These are phyloP conservation scores for Campopleginae sp. DNA, from an alignment of 2,888 invertebrate genomes.

Conservation along the genomic window DNA sequence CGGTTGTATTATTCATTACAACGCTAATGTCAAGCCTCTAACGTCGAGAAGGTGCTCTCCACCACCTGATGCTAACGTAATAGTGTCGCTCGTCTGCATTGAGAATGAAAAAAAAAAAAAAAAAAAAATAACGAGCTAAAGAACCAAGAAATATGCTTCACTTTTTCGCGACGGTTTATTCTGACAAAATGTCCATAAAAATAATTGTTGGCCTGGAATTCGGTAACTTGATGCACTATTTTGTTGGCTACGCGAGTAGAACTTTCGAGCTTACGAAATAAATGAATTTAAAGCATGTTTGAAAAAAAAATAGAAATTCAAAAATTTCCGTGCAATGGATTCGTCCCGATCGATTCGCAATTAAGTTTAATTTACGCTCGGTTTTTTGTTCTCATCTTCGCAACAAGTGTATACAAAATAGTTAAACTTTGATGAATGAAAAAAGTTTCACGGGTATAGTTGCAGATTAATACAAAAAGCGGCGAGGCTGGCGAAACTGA, in stretches of 20 bases:
- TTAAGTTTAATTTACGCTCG: not conserved
- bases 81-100: conserved; percentile 21
- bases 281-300: not conserved
- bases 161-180: conserved; percentile 6
- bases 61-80: conserved; percentile 50
- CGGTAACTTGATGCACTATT: no score
- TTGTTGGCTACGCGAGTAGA: not conserved
- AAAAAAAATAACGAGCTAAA: conserved; percentile 36
- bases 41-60: conserved; percentile 30
- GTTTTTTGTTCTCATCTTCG: not conserved
- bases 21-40: conserved; percentile 51
- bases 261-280: not conserved
- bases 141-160: conserved; percentile 24
- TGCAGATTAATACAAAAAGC: not conserved
- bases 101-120: no score
- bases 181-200: not conserved
- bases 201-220: not conserved
- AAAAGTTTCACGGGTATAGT: not conserved
- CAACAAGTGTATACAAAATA: not conserved
- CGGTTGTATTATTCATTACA: conserved; percentile 55
- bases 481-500: not conserved
- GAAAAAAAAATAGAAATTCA: not conserved
- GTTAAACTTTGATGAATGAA: not conserved
- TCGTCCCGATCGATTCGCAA: not conserved
- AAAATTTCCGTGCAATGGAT: not conserved